phyloP scores from a whole-genome alignment of 2,113 vertebrate species.

The Phrynosoma platyrhinos region DNA sequence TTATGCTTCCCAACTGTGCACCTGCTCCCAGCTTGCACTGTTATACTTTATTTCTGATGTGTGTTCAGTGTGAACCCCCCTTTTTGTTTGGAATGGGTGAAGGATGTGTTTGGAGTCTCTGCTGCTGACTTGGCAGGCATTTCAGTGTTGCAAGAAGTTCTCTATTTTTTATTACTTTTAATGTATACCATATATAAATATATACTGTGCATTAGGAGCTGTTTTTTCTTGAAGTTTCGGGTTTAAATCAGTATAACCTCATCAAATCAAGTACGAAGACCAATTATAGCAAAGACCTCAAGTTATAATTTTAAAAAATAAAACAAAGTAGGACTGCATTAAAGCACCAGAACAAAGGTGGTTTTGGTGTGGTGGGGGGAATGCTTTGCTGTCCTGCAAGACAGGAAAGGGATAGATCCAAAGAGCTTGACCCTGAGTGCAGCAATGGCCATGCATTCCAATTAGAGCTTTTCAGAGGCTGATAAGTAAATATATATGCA shows the following conservation, averaged over 20 bases:
- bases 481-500: not conserved
- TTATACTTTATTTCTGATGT: slow-evolving; percentile 23
- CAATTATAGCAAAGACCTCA: slow-evolving; percentile 30
- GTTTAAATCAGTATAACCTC: slow-evolving; percentile 50
- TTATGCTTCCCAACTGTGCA: not conserved
- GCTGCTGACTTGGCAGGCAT: slow-evolving; percentile 6
- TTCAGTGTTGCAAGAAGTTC: slow-evolving; percentile 24
- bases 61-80: slow-evolving; percentile 8
- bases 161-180: slow-evolving; percentile 29
- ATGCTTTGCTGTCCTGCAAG: slow-evolving; percentile 28
- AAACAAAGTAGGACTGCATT: slow-evolving; percentile 25
- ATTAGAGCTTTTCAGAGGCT: slow-evolving; percentile 22
- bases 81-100: not conserved
- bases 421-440: slow-evolving; percentile 14
- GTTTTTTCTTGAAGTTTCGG: slow-evolving; percentile 51
- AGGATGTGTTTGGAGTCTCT: slow-evolving; percentile 14
- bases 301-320: slow-evolving; percentile 16
- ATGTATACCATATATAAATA: slow-evolving; percentile 32
- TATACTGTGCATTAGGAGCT: slow-evolving; percentile 43
- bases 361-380: slow-evolving; percentile 2
- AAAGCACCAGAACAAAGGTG: slow-evolving; percentile 37
- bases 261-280: slow-evolving; percentile 23
- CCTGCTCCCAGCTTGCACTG: not conserved
- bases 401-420: slow-evolving; percentile 29
- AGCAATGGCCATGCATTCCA: slow-evolving; percentile 21